A percentile compares a stretch with the other conserved stretches of the same genome.
Conservation (phyloP, 1,140 invertebrate species). For the Pseudomyrmex pallidus region DNA sequence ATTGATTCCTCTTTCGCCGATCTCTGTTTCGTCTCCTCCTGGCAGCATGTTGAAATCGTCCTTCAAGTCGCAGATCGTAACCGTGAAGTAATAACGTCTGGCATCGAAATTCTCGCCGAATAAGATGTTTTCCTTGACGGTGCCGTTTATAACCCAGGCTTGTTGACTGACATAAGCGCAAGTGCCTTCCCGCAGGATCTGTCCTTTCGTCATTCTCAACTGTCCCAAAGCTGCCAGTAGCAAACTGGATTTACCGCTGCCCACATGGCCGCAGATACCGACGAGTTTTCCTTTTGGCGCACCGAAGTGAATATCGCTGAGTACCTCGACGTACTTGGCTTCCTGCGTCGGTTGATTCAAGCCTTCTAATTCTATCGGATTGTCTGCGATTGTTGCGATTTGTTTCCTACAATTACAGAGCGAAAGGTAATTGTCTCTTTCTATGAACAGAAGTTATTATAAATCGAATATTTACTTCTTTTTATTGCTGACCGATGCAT, state of each 20-base stretch:
- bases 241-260: conserved; percentile 89
- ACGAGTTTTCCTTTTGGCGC: conserved; percentile 86
- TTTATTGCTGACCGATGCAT: conserved; percentile 41
- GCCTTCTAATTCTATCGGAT: conserved; percentile 54
- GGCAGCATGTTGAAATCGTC: conserved; percentile 87
- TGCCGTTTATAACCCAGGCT: conserved; percentile 89
- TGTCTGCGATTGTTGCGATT: background rate
- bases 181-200: conserved; percentile 86
- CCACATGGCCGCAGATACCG: conserved; percentile 89
- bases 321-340: conserved; percentile 70
- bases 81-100: conserved; percentile 85
- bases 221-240: conserved; percentile 88
- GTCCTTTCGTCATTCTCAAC: conserved; percentile 84
- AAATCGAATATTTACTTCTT: conserved; percentile 67
- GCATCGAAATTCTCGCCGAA: conserved; percentile 87
- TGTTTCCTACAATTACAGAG: conserved; percentile 59
- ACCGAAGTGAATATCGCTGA: conserved; percentile 81
- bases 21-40: conserved; percentile 88
- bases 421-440: background rate
- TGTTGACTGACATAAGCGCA: conserved; percentile 90
- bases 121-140: conserved; percentile 89
- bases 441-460: background rate
- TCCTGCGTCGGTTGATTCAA: conserved; percentile 58
- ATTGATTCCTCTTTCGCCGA: conserved; percentile 87
- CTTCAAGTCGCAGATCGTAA: conserved; percentile 85